Evolutionary conservation across 2,888 invertebrate species (phyloP), one percentile per base, ranked within the genome.

Genomic region (Ptychoptera contaminata): DNA sequence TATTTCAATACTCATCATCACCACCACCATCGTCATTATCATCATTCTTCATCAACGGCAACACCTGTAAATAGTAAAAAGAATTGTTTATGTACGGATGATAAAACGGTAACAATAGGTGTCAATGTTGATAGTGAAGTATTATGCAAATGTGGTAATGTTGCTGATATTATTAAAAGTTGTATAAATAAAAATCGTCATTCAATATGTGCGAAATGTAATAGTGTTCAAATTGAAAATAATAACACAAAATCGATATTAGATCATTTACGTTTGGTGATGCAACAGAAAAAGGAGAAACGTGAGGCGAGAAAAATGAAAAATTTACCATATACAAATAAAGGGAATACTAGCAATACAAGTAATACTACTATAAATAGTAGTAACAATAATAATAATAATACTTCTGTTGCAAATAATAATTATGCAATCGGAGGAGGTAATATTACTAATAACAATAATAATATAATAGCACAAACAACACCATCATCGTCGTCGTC

Each of bases 211-310:
- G 55, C 57, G 32, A 72, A 61, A 66, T 79, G 70, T 54, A 45
- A 45, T 35, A 53, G 56, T 14, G 63, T 76, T 46, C 79, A 79
- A 41, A 66, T 76, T 58, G 82, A 84, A 51, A 84, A 85, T 59
- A 74, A 76, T 53, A 82, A 82, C 54, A 82, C 85, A 8, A 81
- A 85, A 56, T 82, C 83, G 53, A 92, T 92, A 65, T 74, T 92
- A 63, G 84, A 88, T 58, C 85, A 86, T 51, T 69, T 92, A 44
- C 79, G 90, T 52, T 73, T 86, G 52, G 86, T 91, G 46, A 85
- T 93, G 86, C 88, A 88, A 54, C 87, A 92, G 62, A 76, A 86
- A 55, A 80, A 88, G 50, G 82, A 87, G 51, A 73, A 86, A 48
- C 76, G 91, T 43, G 82, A 86, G 56, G 85, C 82, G 37, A 73